Evolutionary conservation across 2,888 invertebrate species (phyloP).

Genomic region (Nycteola revayana): DNA sequence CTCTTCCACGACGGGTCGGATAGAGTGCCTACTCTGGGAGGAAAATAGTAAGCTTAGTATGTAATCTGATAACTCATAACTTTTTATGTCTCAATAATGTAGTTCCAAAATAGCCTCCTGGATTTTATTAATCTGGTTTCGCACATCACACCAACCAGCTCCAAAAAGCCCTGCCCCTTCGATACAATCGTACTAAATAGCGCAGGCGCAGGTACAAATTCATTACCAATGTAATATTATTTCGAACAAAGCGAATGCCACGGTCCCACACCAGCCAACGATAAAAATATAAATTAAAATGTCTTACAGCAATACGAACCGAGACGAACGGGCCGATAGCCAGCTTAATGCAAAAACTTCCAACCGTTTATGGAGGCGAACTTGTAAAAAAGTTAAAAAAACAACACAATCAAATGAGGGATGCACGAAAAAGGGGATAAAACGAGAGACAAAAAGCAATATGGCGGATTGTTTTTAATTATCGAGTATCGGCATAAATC

Average conservation of each 20-base stretch:
- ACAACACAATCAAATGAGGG: slow-evolving; percentile 79
- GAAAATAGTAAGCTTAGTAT: too few species aligned
- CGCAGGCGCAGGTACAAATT: slow-evolving; percentile 6
- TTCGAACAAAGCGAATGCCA: slow-evolving; percentile 18
- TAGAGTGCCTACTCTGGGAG: too few species aligned
- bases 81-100: too few species aligned
- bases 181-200: slow-evolving; percentile 13
- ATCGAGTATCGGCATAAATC: slow-evolving; percentile 82
- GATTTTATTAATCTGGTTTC: too few species aligned
- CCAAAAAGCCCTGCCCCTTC: neutral
- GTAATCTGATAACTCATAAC: too few species aligned
- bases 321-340: slow-evolving; percentile 59
- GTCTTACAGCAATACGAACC: slow-evolving; percentile 57
- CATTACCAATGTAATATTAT: slow-evolving; percentile 14
- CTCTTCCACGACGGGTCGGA: too few species aligned
- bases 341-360: slow-evolving; percentile 59
- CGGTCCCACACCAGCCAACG: slow-evolving; percentile 26
- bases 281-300: slow-evolving; percentile 76
- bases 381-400: slow-evolving; percentile 56
- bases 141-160: too few species aligned
- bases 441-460: slow-evolving; percentile 74
- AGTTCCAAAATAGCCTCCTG: too few species aligned
- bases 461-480: slow-evolving; percentile 83
- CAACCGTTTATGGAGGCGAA: slow-evolving; percentile 47
- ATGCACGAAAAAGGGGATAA: slow-evolving; percentile 77